Evolutionary conservation across 37 sponge, comb jelly and placozoan species (phyloP).

Genomic region (Mnemiopsis leidyi): DNA sequence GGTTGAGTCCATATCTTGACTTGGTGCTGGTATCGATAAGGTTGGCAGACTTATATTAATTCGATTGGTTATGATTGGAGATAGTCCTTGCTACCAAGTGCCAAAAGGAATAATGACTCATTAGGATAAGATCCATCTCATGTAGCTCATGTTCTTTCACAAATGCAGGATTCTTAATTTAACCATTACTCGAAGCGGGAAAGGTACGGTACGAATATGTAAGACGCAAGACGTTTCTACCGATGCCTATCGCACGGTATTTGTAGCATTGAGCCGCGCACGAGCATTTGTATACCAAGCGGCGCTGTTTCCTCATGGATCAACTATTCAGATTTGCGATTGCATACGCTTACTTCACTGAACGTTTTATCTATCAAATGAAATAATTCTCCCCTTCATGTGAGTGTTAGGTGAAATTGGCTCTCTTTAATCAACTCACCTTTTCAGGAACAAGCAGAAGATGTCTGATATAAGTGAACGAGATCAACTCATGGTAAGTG

Average conservation of each 20-base stretch:
- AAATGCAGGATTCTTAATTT: background rate
- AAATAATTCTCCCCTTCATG: too few species aligned
- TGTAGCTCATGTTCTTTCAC: background rate
- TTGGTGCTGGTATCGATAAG: background rate
- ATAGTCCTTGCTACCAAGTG: background rate
- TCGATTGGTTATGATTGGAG: background rate
- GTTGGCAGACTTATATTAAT: background rate
- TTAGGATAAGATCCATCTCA: background rate
- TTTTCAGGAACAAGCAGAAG: background rate
- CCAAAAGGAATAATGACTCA: background rate
- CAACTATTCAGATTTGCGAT: too few species aligned
- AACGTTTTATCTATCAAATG: too few species aligned
- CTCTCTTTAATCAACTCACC: too few species aligned
- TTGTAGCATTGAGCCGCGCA: background rate
- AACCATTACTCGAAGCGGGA: background rate
- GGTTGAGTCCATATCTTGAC: background rate
- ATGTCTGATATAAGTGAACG: constrained; percentile 10
- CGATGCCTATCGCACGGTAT: background rate
- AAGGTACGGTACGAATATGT: background rate
- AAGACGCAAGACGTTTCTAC: background rate
- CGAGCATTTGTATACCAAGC: too few species aligned
- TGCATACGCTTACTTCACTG: too few species aligned
- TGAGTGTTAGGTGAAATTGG: too few species aligned
- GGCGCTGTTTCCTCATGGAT: too few species aligned
- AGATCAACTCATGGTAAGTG: constrained; percentile 35